Evolutionary conservation across 2,888 invertebrate species (phyloP).

Genomic region (Tipula confusa): DNA sequence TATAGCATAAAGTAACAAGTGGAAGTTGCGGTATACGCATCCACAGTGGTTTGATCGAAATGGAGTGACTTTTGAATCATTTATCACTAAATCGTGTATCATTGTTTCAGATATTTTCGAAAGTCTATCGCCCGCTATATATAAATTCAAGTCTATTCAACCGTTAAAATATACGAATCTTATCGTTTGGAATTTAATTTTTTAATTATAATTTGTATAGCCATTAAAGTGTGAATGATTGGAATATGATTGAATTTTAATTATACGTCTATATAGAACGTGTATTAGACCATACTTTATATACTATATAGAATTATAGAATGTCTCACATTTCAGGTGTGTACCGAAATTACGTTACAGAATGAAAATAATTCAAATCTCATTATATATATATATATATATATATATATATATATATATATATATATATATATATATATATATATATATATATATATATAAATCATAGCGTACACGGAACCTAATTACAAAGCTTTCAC

Average conservation of each 20-base stretch:
- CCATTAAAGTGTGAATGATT: not conserved
- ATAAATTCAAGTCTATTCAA: not conserved
- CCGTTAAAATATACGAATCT: not conserved
- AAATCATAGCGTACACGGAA: no score
- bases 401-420: no score
- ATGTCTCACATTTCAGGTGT: no score
- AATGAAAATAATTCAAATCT: no score
- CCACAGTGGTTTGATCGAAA: not conserved
- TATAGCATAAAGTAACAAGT: no score
- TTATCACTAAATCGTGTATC: not conserved
- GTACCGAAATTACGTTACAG: no score
- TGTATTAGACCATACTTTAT: no score
- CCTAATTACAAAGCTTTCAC: no score
- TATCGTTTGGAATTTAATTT: not conserved
- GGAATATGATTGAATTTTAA: not conserved
- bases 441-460: no score
- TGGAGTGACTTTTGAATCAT: not conserved
- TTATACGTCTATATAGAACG: not conserved
- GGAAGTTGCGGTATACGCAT: not conserved
- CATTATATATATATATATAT: no score
- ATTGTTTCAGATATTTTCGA: not conserved
- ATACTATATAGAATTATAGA: no score
- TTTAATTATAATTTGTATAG: not conserved
- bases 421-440: no score
- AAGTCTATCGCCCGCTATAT: not conserved